Evolutionary conservation across 1,140 invertebrate species (phyloP), one percentile per base, ranked within the genome.

Genomic region (Drosophila lacertosa): DNA sequence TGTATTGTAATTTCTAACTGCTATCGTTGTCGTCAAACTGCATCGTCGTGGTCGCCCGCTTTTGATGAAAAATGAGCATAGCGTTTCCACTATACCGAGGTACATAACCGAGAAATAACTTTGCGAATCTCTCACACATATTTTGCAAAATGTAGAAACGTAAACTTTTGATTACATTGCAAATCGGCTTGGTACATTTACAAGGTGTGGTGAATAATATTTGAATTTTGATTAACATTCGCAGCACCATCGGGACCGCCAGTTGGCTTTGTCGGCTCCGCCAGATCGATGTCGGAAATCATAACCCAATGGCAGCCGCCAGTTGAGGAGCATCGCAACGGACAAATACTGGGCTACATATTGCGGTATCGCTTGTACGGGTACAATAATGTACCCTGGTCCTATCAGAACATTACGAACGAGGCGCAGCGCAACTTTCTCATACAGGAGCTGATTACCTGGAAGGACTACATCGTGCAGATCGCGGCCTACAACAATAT

Each of bases 301-400:
- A 98, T 99, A 78, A 96, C 98, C 0, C 97, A 99, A 89, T 99
- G 99, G 98, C 97, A 99, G 79, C 96, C 97, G 15, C 98, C 98
- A 0, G 91, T 96, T 4, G 97, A 98, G 76, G 97, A 98, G 89
- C 95, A 98, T 77, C 94, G 97, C 71, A 99, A 99, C 91, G 99
- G 99, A 0, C 95, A 97, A 77, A 97, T 99, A 65, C 92, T 97
- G 0, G 99, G 98, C 15, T 99, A 99, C 86, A 95, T 97, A 1
- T 95, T 99, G 35, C 93, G 97, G 62, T 99, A 99, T 90, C 94
- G 97, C 45, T 92, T 99, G 0, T 95, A 95, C 65, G 97, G 98
- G 0, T 99, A 99, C 91, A 95, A 96, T 63, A 95, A 97, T 75
- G 95, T 95, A 66, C 96, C 96, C 0, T 98, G 96, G 97, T 97